Evolutionary conservation across 64 coral and sea anemone species (phyloP).

Genomic region (Cladopsammia gracilis): DNA sequence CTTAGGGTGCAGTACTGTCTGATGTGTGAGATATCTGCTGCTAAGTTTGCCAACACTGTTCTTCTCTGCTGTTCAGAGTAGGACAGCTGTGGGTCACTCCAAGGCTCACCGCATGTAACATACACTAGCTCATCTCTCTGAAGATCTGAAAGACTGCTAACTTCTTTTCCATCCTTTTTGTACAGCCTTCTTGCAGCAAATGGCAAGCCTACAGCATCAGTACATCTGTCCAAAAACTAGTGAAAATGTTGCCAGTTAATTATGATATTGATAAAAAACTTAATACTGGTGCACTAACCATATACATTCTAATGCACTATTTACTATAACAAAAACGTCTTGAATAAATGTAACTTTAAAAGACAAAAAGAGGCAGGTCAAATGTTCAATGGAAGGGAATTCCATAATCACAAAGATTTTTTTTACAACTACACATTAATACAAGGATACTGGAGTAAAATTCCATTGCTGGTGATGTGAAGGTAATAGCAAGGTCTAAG

Average conservation of each 20-base stretch:
- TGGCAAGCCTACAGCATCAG: slow-evolving; percentile 81
- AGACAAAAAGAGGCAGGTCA: too few species aligned
- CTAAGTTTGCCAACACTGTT: slow-evolving; percentile 85
- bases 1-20: slow-evolving; percentile 91
- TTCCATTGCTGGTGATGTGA: too few species aligned
- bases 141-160: slow-evolving; percentile 60
- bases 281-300: too few species aligned
- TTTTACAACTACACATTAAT: too few species aligned
- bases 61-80: slow-evolving; percentile 94
- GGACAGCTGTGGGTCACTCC: slow-evolving; percentile 90
- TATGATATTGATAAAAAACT: too few species aligned
- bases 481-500: background rate
- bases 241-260: background rate
- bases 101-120: slow-evolving; percentile 91
- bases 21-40: slow-evolving; percentile 89
- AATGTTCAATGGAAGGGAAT: too few species aligned
- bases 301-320: background rate
- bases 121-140: slow-evolving; percentile 91
- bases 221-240: slow-evolving; percentile 96
- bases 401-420: too few species aligned
- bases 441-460: too few species aligned
- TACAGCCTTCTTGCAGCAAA: slow-evolving; percentile 93
- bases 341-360: too few species aligned
- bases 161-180: slow-evolving; percentile 77
- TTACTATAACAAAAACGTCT: background rate